Evolutionary conservation across 2,888 invertebrate species (phyloP), one percentile per base, ranked within the genome.

Genomic region (Troilus luridus): DNA sequence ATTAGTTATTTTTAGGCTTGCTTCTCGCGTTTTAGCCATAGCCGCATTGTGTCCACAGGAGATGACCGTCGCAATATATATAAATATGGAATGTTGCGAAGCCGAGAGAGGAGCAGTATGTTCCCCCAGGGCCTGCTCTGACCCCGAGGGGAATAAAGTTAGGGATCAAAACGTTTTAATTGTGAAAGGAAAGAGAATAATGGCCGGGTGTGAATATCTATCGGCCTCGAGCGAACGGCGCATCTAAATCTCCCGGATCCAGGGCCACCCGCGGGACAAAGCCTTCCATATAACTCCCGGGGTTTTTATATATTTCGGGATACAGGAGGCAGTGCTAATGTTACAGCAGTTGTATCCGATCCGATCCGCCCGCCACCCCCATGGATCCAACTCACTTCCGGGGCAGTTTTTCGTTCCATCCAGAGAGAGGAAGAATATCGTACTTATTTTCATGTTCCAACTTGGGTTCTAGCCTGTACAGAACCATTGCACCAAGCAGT

Each of bases 141-240:
- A 27, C 14, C 54, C 21, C 24, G 21, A 3, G 8, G 59, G 67
- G 89, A 62, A 72, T 21, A 58, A 72, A 90, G 72, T 90, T 90
- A 56, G 72, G 77, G 90, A 90, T 90, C 90, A 90, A 90, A 90
- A 77, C 72, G 90, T 88, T 90, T 90, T 90, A 90, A 90, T 88
- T 90, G 85, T 90, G 67, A 90, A 88, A 88, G 90, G 56, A 17
- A 27, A 72, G 90, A 88, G 54, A 90, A 60, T 58, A 90, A 90
- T 90, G 85, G 41, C 8, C 41, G 54, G 41, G 59, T 62, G 85
- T 90, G 88, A 90, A 90, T 90, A 90, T 88, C 90, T 90, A 90
- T 85, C 81, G 90, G 60, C 19, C 54, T 19, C 11, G 10, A 81
- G 67, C 90, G 56, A 81, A 90, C 59, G 54, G 85, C 21, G 60